Evolutionary conservation across 1,140 invertebrate genomes (phyloP), one percentile per base, ranked within the genome.

Genomic region (Dreissena rostriformis): DNA sequence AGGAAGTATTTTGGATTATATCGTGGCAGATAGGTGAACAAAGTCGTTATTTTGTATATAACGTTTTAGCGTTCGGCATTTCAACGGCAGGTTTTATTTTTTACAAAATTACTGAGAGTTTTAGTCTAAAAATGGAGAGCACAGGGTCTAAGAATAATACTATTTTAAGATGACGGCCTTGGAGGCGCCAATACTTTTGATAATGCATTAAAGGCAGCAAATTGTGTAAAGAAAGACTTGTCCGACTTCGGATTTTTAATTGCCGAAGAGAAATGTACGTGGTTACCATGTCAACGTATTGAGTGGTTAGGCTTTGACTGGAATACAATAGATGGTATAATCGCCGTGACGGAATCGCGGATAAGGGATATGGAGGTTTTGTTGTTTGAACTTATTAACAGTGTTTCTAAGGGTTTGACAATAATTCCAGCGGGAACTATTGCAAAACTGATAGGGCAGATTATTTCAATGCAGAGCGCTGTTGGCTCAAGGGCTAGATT

Each of bases 21-120:
- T 29, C 78, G 67, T 49, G 10, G 29, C 17, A 68, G 61, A 74
- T 65, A 84, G 39, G 39, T 11, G 80, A 67, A 12, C 22, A 57
- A 84, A 77, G 28, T 10, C 19, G 19, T 49, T 66, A 79, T 67
- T 82, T 57, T 57, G 72, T 86, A 65, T 84, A 61, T 49, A 84
- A 75, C 26, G 70, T 80, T 0, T 72, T 84, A 57, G 61, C 85
- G 19, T 86, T 84, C 65, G 81, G 81, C 0, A 76, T 80, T 53
- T 73, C 22, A 57, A 81, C 72, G 57, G 77, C 76, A 26, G 71
- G 70, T 14, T 83, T 70, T 63, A 79, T 83, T 68, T n/a, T 86
- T 83, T 63, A 83, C 75, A 19, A 61, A 83, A 39, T 17, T 72
- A 1, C 39, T 72, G 49, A 72, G 70, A 52, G 70, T 72, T 39